phyloP scores from a whole-genome alignment of 2,888 invertebrate genomes.

The Apomyelois bistriatella region DNA sequence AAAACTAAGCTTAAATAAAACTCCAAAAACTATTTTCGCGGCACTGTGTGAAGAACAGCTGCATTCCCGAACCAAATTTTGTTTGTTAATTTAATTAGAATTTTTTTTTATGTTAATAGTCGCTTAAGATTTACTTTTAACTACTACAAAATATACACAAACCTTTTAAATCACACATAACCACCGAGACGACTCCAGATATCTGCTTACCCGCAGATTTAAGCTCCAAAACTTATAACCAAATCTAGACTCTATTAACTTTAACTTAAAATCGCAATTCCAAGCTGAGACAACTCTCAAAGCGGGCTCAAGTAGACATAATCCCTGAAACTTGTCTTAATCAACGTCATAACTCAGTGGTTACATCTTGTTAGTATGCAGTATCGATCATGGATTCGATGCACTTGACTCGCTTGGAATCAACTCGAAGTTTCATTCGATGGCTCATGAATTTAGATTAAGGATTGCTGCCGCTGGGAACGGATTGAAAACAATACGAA shows the following conservation, averaged over 20 bases:
- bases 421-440: constrained; percentile 1
- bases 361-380: background rate
- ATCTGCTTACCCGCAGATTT: background rate
- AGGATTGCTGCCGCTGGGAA: background rate
- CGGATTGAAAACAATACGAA: background rate
- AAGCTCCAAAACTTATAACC: background rate
- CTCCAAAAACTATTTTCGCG: no score
- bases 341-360: constrained; percentile 36
- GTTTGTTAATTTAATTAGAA: no score
- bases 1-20: no score
- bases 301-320: constrained; percentile 7
- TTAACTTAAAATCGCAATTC: background rate
- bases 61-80: no score
- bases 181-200: background rate
- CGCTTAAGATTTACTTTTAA: no score
- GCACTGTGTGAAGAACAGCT: no score
- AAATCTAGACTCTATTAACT: background rate
- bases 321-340: constrained; percentile 30
- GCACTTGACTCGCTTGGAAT: background rate
- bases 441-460: constrained; percentile 6
- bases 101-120: no score
- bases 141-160: background rate
- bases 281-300: background rate
- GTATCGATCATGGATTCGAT: constrained; percentile 16
- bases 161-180: background rate